phyloP scores from a whole-genome alignment of 1,140 invertebrate species.

The Fopius arisanus region DNA sequence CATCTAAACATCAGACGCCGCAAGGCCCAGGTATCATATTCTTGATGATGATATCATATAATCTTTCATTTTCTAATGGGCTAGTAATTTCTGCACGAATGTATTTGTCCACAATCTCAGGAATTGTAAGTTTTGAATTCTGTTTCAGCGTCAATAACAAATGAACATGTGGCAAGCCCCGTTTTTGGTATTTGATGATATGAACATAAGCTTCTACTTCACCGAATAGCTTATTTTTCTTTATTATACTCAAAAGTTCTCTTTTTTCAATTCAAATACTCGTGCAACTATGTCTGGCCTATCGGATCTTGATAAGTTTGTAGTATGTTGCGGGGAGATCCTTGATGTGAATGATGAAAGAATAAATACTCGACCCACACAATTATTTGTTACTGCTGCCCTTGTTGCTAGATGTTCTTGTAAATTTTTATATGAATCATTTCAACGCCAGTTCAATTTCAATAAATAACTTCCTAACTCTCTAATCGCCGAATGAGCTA shows the following conservation, averaged over 20 bases:
- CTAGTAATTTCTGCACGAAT: slow-evolving; percentile 67
- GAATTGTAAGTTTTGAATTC: slow-evolving; percentile 17
- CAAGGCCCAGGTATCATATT: no score
- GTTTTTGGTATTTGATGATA: slow-evolving; percentile 44
- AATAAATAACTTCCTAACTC: no score
- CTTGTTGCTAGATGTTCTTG: slow-evolving; percentile 17
- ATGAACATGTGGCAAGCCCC: slow-evolving; percentile 36
- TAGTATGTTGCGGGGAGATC: no score
- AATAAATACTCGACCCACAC: no score
- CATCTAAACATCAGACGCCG: no score
- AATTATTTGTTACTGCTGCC: no score
- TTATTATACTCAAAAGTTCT: not conserved
- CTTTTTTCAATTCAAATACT: not conserved
- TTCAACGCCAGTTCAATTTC: no score
- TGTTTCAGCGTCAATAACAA: slow-evolving; percentile 40
- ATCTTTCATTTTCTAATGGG: slow-evolving; percentile 46
- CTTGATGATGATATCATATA: no score
- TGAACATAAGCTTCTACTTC: no score
- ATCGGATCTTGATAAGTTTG: no score
- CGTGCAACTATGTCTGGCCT: slow-evolving; percentile 25
- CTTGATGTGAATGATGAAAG: no score
- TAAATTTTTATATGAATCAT: slow-evolving; percentile 36
- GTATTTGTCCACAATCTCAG: slow-evolving; percentile 44
- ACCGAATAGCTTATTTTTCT: not conserved
- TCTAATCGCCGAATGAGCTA: no score